These are phyloP conservation scores for Crossocerus cetratus DNA, from an alignment of 2,888 invertebrate species.

Conservation along the genomic window DNA sequence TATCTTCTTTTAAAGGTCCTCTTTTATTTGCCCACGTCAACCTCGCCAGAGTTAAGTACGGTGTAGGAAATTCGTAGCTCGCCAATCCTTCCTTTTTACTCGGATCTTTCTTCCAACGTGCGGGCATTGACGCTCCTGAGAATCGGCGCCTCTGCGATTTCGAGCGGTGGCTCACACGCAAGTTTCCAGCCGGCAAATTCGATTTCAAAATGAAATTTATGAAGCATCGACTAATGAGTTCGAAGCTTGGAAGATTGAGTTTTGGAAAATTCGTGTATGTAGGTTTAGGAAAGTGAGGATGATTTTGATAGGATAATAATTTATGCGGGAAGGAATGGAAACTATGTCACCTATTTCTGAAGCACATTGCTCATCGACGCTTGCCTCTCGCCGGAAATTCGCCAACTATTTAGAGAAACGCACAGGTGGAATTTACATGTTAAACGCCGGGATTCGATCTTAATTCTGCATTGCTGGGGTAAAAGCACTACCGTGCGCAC, in stretches of 20 bases:
- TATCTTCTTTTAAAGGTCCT: slow-evolving; percentile 34
- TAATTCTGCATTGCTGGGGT: background rate
- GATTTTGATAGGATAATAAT: too few relatives aligned
- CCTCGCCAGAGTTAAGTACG: slow-evolving; percentile 21
- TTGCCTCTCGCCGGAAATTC: background rate
- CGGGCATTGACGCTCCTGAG: background rate
- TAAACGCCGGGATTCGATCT: background rate
- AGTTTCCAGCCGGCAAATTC: too few relatives aligned
- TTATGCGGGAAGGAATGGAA: too few relatives aligned
- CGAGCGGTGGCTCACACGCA: too few relatives aligned
- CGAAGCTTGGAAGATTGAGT: too few relatives aligned
- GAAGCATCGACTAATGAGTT: too few relatives aligned
- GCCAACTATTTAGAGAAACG: background rate
- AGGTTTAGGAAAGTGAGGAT: too few relatives aligned
- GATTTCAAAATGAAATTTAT: too few relatives aligned
- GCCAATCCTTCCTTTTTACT: slow-evolving; percentile 19
- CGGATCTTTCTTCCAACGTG: slow-evolving; percentile 13
- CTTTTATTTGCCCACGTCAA: slow-evolving; percentile 30
- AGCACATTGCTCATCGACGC: too few relatives aligned
- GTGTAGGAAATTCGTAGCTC: slow-evolving; percentile 32
- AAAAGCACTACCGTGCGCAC: background rate
- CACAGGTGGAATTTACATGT: background rate
- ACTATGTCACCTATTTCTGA: too few relatives aligned
- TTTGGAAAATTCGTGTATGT: too few relatives aligned
- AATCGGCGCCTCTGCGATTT: too few relatives aligned